phyloP scores from a whole-genome alignment of 2,113 vertebrate genomes.

The Eubucco bourcierii region DNA sequence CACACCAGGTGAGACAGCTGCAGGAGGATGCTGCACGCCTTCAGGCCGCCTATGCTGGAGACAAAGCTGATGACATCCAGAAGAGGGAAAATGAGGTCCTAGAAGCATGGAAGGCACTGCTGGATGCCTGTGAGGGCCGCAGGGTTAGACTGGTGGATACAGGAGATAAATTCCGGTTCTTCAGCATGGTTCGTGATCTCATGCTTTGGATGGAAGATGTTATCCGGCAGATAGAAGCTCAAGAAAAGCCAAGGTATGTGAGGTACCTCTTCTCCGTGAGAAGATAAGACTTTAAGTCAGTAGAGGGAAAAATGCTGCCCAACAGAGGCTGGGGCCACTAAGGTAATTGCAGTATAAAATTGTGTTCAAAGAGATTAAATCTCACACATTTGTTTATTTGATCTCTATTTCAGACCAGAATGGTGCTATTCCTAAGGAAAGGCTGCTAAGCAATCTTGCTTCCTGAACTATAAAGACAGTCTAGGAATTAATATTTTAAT shows the following conservation, averaged over 20 bases:
- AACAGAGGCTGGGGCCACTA: background rate
- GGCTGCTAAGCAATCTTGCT: background rate
- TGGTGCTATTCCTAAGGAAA: background rate
- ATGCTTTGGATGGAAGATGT: constrained; percentile 99
- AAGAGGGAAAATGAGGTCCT: constrained; percentile 91
- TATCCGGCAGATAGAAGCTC: constrained; percentile 94
- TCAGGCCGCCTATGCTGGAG: constrained; percentile 95
- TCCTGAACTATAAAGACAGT: background rate
- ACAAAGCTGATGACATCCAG: constrained; percentile 98
- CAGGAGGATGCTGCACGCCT: constrained; percentile 95
- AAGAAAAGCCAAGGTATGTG: constrained; percentile 91
- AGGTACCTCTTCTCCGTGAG: background rate
- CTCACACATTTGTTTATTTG: background rate
- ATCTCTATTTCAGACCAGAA: background rate
- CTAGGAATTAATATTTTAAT: background rate
- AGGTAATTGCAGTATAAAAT: background rate
- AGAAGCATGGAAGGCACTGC: constrained; percentile 88
- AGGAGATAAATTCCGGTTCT: constrained; percentile 96
- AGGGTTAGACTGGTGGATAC: constrained; percentile 88
- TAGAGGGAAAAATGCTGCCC: background rate
- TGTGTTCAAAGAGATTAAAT: background rate
- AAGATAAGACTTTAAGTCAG: background rate
- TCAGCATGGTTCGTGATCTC: constrained; percentile 95
- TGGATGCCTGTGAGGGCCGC: constrained; percentile 91
- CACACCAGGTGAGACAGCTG: constrained; percentile 89